Percentiles rank a stretch among this genome's conserved stretches.
Conservation (phyloP, 2,797 vertebrate species). For the Lacerta bilineata region DNA sequence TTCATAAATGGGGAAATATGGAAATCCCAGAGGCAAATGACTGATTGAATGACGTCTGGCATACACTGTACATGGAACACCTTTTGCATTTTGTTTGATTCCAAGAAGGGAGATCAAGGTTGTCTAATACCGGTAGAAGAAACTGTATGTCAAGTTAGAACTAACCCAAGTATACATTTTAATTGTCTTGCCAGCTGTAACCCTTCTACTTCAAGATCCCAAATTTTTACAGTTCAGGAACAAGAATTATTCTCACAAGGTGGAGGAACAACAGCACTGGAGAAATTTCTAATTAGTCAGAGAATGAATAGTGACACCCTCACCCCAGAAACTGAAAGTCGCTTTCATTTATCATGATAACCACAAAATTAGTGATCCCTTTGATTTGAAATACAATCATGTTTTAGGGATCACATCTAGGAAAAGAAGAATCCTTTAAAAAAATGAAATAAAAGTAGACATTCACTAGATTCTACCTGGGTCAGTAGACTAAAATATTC, state of each 20-base stretch:
- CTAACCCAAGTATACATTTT: neutral
- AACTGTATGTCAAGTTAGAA: too few species aligned
- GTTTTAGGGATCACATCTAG: neutral
- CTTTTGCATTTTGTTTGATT: too few species aligned
- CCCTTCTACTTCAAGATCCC: neutral
- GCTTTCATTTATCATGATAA: neutral
- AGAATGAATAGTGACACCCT: neutral
- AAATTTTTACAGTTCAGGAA: neutral
- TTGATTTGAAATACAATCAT: neutral
- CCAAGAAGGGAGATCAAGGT: too few species aligned
- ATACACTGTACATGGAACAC: too few species aligned
- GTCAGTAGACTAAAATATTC: neutral
- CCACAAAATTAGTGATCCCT: neutral
- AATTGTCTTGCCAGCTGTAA: neutral
- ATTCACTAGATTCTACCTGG: neutral
- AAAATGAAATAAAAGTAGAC: neutral
- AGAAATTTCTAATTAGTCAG: constrained; percentile 14
- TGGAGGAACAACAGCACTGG: neutral
- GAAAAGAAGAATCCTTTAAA: too few species aligned
- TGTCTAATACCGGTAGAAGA: too few species aligned
- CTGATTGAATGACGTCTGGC: too few species aligned
- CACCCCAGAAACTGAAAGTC: neutral
- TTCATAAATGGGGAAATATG: too few species aligned
- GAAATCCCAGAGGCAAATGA: too few species aligned
- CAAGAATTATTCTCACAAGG: neutral